Conservation (phyloP, 2,888 invertebrate genomes). For the Apamea epomidion region DNA sequence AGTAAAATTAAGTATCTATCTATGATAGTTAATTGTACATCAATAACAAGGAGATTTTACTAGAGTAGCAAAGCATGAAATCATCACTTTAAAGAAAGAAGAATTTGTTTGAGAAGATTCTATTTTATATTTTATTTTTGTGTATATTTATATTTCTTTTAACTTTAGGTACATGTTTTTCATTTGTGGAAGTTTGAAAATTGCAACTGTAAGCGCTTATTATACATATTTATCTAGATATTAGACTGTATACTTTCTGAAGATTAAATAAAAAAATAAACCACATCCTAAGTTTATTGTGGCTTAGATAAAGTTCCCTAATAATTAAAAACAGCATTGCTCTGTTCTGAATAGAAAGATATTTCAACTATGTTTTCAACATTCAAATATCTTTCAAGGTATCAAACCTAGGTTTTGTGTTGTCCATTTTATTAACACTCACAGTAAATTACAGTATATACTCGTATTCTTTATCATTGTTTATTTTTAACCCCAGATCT, state of each 20-base stretch:
- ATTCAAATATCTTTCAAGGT: not conserved
- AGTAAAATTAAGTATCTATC: too few relatives aligned
- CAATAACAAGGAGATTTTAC: not conserved
- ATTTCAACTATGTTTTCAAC: not conserved
- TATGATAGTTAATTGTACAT: too few relatives aligned
- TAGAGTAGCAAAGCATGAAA: not conserved
- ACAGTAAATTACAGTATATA: not conserved
- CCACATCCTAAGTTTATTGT: not conserved
- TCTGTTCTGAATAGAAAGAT: not conserved
- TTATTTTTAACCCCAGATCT: conserved; percentile 90
- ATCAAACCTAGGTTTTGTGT: not conserved
- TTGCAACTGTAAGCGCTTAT: too few relatives aligned
- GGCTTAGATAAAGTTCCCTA: not conserved
- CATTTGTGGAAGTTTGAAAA: too few relatives aligned
- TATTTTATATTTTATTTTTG: too few relatives aligned
- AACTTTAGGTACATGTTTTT: too few relatives aligned
- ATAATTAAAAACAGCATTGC: not conserved
- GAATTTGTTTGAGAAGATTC: too few relatives aligned
- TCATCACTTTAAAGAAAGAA: too few relatives aligned
- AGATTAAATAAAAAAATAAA: not conserved
- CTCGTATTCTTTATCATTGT: not conserved
- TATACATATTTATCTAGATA: too few relatives aligned
- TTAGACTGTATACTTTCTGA: too few relatives aligned
- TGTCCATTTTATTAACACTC: not conserved
- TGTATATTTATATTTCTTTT: too few relatives aligned